Base-by-base conservation (phyloP, 2,113 vertebrate species). In the Sorex araneus region DNA sequence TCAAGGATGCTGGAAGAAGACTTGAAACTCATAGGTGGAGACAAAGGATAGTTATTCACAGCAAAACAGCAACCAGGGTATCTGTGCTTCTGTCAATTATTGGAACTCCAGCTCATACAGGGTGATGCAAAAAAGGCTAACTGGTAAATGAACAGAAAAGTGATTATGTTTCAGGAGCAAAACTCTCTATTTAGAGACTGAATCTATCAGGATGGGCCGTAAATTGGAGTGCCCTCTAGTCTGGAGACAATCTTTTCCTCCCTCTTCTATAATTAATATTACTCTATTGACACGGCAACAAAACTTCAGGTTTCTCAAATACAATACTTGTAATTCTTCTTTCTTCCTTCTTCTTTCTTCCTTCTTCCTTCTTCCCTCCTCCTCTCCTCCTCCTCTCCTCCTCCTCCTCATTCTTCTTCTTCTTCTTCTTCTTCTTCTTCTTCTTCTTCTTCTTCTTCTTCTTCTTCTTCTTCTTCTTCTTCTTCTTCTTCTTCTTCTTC, bases 1-100 rank as follows among this genome's bases (percentile, higher is more conserved):
- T 84, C 8, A 60, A 4, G 19, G 15, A 32, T 47, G 28, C 6
- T 80, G 79, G 63, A 30, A 28, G 67, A 67, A 87, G 50, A 77
- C 43, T 60, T 45, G 67, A 73, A 76, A 47, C 88, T n/a, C n/a
- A 57, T n/a, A 32, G 28, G 82, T 66, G 90, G 70, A 93, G 47
- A 66, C 27, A 69, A 82, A 71, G 28, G 86, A 15, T 8, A 28
- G 8, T 8, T 50, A 32, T 15, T 91, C 12, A 36, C 0, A 43
- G 43, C 70, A 84, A 18, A 12, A 47, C 18, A 71, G 30, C 28
- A 57, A 10, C 21, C 63, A 66, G 79, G 67, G 8, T 6, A 8
- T 45, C 36, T 67, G 10, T 13, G 34, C 27, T 84, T 74, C 30
- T 5, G 7, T 63, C 3, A n/a, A 25, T 45, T 94, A 40, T 57